phyloP scores from a whole-genome alignment of 2,888 invertebrate species.

The Bombyx huttoni region DNA sequence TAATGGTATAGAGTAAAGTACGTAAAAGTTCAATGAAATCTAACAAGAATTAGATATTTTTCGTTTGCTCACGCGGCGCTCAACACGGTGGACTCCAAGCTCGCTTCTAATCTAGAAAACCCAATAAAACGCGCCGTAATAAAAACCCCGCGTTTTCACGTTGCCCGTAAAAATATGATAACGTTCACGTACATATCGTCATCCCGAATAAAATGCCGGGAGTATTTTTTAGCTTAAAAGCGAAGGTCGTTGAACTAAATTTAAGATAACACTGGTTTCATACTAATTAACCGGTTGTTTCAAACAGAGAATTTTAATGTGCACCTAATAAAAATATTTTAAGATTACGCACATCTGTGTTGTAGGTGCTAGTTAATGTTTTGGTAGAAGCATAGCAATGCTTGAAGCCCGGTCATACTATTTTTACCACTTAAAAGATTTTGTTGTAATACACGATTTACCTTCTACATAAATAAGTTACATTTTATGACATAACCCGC shows the following conservation, averaged over 20 bases:
- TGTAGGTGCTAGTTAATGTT: neutral
- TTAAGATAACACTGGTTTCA: constrained; percentile 10
- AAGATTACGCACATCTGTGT: neutral
- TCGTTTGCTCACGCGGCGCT: neutral
- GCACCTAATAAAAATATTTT: constrained; percentile 18
- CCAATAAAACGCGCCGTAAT: constrained; percentile 61
- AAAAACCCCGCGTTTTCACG: constrained; percentile 64
- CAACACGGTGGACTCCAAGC: constrained; percentile 1
- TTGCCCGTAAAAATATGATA: constrained; percentile 69
- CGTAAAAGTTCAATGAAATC: neutral
- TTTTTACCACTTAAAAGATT: neutral
- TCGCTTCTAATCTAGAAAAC: constrained; percentile 55
- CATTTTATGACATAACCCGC: too few relatives aligned
- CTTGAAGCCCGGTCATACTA: neutral
- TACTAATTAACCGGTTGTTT: constrained; percentile 26
- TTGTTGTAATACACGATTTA: too few relatives aligned
- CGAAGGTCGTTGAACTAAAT: constrained; percentile 7
- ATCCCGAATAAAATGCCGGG: constrained; percentile 10
- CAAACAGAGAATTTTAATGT: constrained; percentile 27
- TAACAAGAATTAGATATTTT: neutral
- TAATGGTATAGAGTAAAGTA: too few relatives aligned
- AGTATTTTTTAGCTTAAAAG: constrained; percentile 5
- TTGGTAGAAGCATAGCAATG: neutral
- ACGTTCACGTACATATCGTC: constrained; percentile 44
- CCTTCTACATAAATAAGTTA: too few relatives aligned